Percentiles rank a stretch among this genome's conserved stretches.
Evolutionary conservation across 2,113 vertebrate genomes (phyloP).

Genomic region (Gallinago media): DNA sequence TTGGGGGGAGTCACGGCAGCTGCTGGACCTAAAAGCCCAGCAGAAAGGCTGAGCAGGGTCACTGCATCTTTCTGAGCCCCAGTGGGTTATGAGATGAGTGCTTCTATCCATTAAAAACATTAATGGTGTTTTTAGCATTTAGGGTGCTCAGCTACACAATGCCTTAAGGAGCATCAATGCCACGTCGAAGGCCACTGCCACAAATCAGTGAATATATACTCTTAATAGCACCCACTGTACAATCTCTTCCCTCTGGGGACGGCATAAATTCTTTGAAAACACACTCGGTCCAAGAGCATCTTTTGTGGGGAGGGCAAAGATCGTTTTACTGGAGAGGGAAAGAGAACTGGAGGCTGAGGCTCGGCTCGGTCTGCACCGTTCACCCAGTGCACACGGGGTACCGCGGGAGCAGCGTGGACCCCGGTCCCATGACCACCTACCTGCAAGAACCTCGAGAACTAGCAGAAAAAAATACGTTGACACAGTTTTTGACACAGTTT

Average conservation of each 20-base stretch:
- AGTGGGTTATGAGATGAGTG: neutral
- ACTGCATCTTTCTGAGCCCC: neutral
- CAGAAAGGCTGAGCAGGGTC: slow-evolving; percentile 10
- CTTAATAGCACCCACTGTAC: neutral
- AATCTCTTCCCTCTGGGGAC: slow-evolving; percentile 1
- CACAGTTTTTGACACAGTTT: slow-evolving; percentile 46
- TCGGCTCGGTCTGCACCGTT: neutral
- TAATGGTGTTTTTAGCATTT: neutral
- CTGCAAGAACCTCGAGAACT: slow-evolving; percentile 43
- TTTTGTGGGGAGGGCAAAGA: neutral
- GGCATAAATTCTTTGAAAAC: neutral
- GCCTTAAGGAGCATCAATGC: neutral
- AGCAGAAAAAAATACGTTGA: slow-evolving; percentile 26
- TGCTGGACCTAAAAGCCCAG: neutral
- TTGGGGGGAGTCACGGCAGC: neutral
- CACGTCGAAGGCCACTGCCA: neutral
- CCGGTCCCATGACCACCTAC: slow-evolving; percentile 50
- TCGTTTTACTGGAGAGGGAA: neutral
- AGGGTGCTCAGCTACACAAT: neutral
- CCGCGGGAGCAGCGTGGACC: neutral
- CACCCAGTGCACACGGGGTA: neutral
- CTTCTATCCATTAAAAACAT: neutral
- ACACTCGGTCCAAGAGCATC: neutral
- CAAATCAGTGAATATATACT: neutral
- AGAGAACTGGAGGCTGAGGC: neutral